Evolutionary conservation across 2,113 vertebrate genomes (phyloP).

Genomic region (Solea solea): DNA sequence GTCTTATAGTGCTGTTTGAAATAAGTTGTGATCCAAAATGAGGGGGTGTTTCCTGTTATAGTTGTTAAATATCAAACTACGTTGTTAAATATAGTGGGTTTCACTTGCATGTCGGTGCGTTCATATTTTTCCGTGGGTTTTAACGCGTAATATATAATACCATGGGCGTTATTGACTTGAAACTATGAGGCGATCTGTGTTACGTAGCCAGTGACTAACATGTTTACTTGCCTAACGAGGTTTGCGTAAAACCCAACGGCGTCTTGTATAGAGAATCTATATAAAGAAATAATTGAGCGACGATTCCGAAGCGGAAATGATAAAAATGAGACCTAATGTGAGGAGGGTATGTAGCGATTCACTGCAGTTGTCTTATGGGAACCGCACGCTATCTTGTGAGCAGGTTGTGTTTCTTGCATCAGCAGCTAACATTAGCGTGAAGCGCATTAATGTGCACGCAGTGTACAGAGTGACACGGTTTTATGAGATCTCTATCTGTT

Average conservation of each 20-base stretch:
- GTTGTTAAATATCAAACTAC: not conserved
- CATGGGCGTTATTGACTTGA: slow-evolving; percentile 33
- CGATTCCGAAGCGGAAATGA: not conserved
- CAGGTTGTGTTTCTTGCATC: slow-evolving; percentile 73
- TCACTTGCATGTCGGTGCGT: not conserved
- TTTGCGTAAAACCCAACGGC: slow-evolving; percentile 8
- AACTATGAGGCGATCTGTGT: slow-evolving; percentile 19
- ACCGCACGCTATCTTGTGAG: slow-evolving; percentile 48
- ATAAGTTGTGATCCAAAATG: slow-evolving; percentile 41
- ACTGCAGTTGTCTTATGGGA: slow-evolving; percentile 50
- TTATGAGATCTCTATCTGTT: not conserved
- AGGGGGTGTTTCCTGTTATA: not conserved
- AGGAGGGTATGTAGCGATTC: slow-evolving; percentile 20
- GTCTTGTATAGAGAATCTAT: too few relatives aligned
- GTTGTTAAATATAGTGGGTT: not conserved
- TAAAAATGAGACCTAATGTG: slow-evolving; percentile 13
- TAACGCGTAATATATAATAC: not conserved
- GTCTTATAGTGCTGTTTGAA: slow-evolving; percentile 38
- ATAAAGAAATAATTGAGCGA: not conserved
- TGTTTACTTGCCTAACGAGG: slow-evolving; percentile 43
- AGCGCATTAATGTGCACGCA: slow-evolving; percentile 48
- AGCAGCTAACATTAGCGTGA: slow-evolving; percentile 60
- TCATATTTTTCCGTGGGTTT: not conserved
- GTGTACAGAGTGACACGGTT: slow-evolving; percentile 16
- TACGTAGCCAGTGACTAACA: slow-evolving; percentile 23